These are phyloP conservation scores for Dasyornis broadbenti DNA, from an alignment of 2,113 vertebrate species.

Conservation along the genomic window DNA sequence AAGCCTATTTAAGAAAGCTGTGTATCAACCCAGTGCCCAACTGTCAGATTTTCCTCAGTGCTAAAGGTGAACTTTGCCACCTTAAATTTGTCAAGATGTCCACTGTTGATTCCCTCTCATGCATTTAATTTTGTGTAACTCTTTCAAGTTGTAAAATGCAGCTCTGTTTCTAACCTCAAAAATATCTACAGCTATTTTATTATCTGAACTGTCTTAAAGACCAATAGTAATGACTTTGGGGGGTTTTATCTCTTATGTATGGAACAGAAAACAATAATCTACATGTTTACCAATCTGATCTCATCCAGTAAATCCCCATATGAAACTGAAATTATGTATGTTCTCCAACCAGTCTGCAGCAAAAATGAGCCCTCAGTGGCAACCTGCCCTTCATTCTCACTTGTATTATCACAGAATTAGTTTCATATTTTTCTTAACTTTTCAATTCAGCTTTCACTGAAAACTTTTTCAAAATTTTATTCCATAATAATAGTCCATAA, in stretches of 20 bases:
- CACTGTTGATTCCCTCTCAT: neutral
- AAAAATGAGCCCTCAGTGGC: neutral
- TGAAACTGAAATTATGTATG: neutral
- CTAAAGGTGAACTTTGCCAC: neutral
- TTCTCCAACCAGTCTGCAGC: neutral
- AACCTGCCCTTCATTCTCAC: neutral
- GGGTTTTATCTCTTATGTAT: neutral
- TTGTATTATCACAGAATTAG: neutral
- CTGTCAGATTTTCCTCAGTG: neutral
- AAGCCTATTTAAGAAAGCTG: neutral
- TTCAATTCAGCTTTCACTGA: neutral
- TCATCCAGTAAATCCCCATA: neutral
- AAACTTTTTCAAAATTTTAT: rapidly evolving
- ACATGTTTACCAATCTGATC: neutral
- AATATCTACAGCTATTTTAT: neutral
- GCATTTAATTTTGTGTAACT: neutral
- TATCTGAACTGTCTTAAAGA: neutral
- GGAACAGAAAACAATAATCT: neutral
- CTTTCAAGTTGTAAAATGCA: neutral
- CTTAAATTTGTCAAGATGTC: neutral
- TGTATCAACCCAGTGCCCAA: neutral
- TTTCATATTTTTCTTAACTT: neutral
- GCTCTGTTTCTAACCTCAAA: neutral
- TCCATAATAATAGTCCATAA: neutral
- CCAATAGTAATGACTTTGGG: neutral